phyloP scores from a whole-genome alignment of 1,140 invertebrate genomes.

The Lasaia peninsularis region DNA sequence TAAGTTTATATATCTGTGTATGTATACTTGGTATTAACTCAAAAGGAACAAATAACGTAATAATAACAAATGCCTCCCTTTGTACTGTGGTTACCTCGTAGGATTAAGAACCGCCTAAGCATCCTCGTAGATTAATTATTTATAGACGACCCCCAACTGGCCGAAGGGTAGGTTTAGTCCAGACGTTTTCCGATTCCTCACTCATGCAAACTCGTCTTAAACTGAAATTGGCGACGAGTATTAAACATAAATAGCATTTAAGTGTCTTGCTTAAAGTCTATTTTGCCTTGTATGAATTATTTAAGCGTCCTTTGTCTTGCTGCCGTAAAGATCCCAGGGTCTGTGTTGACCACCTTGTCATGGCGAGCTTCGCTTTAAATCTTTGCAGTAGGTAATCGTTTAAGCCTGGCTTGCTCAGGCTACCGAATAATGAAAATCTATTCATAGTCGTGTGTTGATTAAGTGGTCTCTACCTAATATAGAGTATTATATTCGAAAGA shows the following conservation, averaged over 20 bases:
- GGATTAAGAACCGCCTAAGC: slow-evolving; percentile 63
- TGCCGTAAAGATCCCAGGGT: slow-evolving; percentile 57
- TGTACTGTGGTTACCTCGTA: slow-evolving; percentile 40
- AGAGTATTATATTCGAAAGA: neutral
- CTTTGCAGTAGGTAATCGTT: slow-evolving; percentile 63
- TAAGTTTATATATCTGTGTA: too few species aligned
- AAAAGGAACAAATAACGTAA: slow-evolving; percentile 13
- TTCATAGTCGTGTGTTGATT: slow-evolving; percentile 36
- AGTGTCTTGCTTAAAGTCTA: slow-evolving; percentile 56
- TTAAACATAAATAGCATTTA: slow-evolving; percentile 66
- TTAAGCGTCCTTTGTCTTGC: slow-evolving; percentile 70
- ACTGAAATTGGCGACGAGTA: slow-evolving; percentile 54
- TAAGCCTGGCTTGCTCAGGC: slow-evolving; percentile 52
- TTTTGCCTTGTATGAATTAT: slow-evolving; percentile 68
- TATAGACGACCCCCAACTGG: slow-evolving; percentile 53
- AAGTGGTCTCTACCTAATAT: slow-evolving; percentile 24
- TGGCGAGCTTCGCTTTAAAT: slow-evolving; percentile 62
- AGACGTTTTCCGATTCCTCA: slow-evolving; percentile 65
- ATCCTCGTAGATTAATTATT: slow-evolving; percentile 73
- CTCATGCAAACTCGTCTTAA: slow-evolving; percentile 71
- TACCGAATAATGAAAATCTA: slow-evolving; percentile 62
- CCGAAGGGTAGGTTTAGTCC: slow-evolving; percentile 59
- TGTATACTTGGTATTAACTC: too few species aligned
- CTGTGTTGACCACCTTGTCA: slow-evolving; percentile 74
- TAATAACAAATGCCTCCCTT: slow-evolving; percentile 14